Evolutionary conservation across 2,797 vertebrate species (phyloP).

Genomic region (Dendrocincla tyrannina): DNA sequence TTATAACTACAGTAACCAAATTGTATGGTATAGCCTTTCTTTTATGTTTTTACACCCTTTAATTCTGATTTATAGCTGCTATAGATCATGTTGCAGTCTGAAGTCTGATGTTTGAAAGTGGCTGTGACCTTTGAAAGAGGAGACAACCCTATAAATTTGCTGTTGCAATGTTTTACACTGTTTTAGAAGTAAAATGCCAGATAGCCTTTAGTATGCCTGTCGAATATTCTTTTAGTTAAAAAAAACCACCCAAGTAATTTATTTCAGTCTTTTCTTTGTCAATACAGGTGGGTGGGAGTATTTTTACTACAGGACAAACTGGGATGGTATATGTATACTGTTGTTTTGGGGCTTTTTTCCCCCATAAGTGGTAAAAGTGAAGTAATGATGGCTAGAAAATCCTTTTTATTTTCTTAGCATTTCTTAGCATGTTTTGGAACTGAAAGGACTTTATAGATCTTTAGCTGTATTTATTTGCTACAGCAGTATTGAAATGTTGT

Average conservation of each 20-base stretch:
- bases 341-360: background rate
- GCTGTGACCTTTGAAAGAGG: conserved; percentile 61
- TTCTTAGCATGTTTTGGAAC: background rate
- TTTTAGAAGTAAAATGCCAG: background rate
- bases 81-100: conserved; percentile 31
- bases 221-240: background rate
- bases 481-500: background rate
- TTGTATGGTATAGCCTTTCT: background rate
- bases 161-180: background rate
- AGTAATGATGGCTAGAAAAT: background rate
- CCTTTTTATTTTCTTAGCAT: no score
- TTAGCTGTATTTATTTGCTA: background rate
- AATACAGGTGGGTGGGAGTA: background rate
- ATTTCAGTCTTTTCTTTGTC: background rate
- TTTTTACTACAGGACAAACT: background rate
- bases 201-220: background rate
- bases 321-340: background rate
- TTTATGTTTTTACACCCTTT: conserved; percentile 22
- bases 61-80: conserved; percentile 17
- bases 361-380: background rate
- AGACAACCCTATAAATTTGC: conserved; percentile 30
- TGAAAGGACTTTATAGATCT: background rate
- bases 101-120: conserved; percentile 52
- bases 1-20: background rate
- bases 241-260: background rate